Percentiles rank a stretch among this genome's conserved stretches.
Evolutionary conservation across 1,140 invertebrate species (phyloP).

Genomic region (Aphelenchoides besseyi): DNA sequence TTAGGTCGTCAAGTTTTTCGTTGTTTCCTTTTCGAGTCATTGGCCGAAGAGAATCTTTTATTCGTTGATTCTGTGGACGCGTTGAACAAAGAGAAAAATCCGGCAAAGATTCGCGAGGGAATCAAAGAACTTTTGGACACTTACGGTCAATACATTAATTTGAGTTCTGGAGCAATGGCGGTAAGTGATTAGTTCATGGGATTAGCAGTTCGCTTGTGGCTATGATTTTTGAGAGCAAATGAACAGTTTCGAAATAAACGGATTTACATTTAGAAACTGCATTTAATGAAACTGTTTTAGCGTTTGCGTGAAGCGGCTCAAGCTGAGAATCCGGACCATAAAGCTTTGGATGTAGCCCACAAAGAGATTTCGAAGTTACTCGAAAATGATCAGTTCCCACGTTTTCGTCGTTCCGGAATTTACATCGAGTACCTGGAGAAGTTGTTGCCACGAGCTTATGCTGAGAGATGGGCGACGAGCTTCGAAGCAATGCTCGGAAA

Average conservation of each 20-base stretch:
- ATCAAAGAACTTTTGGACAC: constrained; percentile 51
- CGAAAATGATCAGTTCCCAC: constrained; percentile 58
- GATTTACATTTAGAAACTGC: neutral
- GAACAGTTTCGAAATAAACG: neutral
- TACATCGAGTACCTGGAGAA: constrained; percentile 54
- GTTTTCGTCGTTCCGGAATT: constrained; percentile 55
- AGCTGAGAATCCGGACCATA: constrained; percentile 37
- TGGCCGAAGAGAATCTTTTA: constrained; percentile 59
- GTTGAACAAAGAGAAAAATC: constrained; percentile 55
- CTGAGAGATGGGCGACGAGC: constrained; percentile 54
- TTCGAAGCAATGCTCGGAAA: constrained; percentile 61
- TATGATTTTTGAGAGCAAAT: too few species aligned
- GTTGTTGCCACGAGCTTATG: constrained; percentile 52
- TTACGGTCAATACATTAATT: constrained; percentile 51
- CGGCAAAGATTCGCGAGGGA: constrained; percentile 39
- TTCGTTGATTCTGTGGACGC: constrained; percentile 60
- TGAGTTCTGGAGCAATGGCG: constrained; percentile 52
- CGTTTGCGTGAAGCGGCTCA: constrained; percentile 40
- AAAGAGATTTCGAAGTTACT: constrained; percentile 58
- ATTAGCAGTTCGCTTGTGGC: too few species aligned
- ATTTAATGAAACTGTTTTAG: constrained; percentile 34
- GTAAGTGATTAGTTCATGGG: constrained; percentile 33
- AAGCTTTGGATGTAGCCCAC: constrained; percentile 49
- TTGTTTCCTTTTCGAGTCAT: constrained; percentile 54
- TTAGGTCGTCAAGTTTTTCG: constrained; percentile 54